Conservation (phyloP, 1,140 invertebrate species). For the Agrypnia vestita region DNA sequence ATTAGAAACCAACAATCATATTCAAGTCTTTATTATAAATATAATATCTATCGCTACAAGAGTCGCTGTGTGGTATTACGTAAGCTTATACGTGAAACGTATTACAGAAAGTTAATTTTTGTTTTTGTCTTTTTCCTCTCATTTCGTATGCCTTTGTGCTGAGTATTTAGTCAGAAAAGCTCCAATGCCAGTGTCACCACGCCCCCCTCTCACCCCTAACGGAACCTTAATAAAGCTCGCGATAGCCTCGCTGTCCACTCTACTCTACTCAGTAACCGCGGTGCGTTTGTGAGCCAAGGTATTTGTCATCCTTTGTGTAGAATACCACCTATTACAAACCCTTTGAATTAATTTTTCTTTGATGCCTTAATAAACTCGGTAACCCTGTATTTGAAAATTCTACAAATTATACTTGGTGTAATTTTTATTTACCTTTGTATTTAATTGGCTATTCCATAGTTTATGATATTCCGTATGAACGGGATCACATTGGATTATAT, state of each 20-base stretch:
- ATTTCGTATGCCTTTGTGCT: slow-evolving; percentile 23
- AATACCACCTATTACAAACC: no score
- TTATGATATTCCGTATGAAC: no score
- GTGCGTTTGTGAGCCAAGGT: neutral
- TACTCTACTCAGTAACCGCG: neutral
- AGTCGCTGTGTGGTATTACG: no score
- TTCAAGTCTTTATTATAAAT: no score
- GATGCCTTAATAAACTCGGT: neutral
- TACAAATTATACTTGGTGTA: no score
- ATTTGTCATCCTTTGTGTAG: neutral
- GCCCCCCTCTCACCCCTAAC: neutral
- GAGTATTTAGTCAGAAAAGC: slow-evolving; percentile 5
- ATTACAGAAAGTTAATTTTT: no score
- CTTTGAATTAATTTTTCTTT: slow-evolving; percentile 1
- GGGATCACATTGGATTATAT: no score
- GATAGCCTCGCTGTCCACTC: slow-evolving; percentile 10
- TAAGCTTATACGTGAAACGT: no score
- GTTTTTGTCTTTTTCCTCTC: neutral
- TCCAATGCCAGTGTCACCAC: slow-evolving; percentile 6
- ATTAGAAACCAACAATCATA: no score
- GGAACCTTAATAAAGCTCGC: slow-evolving; percentile 12
- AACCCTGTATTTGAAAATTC: neutral
- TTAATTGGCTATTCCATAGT: no score
- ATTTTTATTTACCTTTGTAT: no score
- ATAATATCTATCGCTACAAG: no score